A percentile compares a stretch with the other conserved stretches of the same genome.
Conservation (phyloP, 2,888 invertebrate genomes). For the Nemotelus pantherinus region DNA sequence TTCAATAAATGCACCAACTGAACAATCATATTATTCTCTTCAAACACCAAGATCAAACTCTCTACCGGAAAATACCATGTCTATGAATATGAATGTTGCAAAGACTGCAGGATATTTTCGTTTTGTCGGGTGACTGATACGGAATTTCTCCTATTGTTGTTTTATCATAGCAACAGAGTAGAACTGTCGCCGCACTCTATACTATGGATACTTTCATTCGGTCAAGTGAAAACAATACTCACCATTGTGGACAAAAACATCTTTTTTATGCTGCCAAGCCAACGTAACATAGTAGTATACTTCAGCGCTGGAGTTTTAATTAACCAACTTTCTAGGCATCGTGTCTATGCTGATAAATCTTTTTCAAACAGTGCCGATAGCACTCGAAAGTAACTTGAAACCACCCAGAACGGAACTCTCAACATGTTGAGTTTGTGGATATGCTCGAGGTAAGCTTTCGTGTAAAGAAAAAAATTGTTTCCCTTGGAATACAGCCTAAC, state of each 20-base stretch:
- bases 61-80: not conserved
- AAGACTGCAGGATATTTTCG: constrained; percentile 39
- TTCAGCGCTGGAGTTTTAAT: constrained; percentile 37
- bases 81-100: constrained; percentile 29
- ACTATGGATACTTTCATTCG: constrained; percentile 15
- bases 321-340: constrained; percentile 42
- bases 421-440: not conserved
- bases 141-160: constrained; percentile 34
- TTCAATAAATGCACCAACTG: too few relatives aligned
- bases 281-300: not conserved
- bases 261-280: constrained; percentile 11
- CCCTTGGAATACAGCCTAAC: too few relatives aligned
- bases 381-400: constrained; percentile 38
- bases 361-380: constrained; percentile 39
- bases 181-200: constrained; percentile 9
- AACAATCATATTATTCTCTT: too few relatives aligned
- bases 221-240: constrained; percentile 39
- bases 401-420: not conserved
- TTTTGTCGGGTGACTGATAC: constrained; percentile 36
- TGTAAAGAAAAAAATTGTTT: not conserved
- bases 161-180: constrained; percentile 31
- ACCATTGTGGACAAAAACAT: constrained; percentile 37
- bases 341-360: constrained; percentile 43
- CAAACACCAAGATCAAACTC: constrained; percentile 18
- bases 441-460: constrained; percentile 3